These are phyloP conservation scores for Apteryx owenii DNA, from an alignment of 2,113 vertebrate species.

Conservation along the genomic window DNA sequence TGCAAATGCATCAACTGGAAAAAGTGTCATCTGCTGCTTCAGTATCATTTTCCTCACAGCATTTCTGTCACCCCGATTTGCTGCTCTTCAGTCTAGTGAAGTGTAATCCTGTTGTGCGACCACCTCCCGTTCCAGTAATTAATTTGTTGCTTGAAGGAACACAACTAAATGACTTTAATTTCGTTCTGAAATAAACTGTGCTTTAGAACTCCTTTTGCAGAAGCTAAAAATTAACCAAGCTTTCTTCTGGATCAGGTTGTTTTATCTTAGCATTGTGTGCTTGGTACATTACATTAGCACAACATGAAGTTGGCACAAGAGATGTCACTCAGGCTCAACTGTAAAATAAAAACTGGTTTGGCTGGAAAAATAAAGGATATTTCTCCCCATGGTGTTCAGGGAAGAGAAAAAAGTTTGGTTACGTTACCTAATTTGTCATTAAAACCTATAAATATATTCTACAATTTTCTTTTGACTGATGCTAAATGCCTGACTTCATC, in stretches of 20 bases:
- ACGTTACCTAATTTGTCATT: neutral
- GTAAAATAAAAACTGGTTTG: conserved; percentile 11
- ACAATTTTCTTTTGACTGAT: neutral
- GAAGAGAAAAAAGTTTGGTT: neutral
- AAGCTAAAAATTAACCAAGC: neutral
- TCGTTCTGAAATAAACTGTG: neutral
- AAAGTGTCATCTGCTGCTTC: neutral
- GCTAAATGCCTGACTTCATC: neutral
- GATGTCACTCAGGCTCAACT: neutral
- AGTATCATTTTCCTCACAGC: neutral
- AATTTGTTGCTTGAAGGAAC: conserved; percentile 27
- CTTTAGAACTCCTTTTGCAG: neutral
- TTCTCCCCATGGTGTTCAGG: neutral
- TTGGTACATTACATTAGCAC: conserved; percentile 37
- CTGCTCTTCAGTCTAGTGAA: neutral
- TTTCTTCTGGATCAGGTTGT: neutral
- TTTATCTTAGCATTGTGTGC: neutral
- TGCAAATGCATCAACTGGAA: neutral
- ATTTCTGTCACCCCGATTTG: neutral
- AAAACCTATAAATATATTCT: neutral
- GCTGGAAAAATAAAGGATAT: conserved; percentile 10
- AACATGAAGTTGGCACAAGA: conserved; percentile 33
- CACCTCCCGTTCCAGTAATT: neutral
- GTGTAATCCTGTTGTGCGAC: neutral
- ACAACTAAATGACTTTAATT: conserved; percentile 5